Base-by-base conservation (phyloP, 2,113 vertebrate genomes). In the Hydrochoerus hydrochaeris region DNA sequence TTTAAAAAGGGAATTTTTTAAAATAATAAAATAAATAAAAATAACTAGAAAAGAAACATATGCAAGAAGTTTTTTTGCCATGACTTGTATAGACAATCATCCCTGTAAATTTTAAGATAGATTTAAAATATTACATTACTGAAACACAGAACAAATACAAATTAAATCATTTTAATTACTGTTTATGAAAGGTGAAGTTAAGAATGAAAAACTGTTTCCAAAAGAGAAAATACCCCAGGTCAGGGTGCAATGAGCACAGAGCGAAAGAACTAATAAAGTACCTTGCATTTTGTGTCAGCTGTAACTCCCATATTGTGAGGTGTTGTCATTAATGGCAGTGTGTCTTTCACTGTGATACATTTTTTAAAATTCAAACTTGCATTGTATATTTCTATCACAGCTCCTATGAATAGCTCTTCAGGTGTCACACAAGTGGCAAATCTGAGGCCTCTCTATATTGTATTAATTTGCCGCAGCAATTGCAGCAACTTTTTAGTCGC, bases 21-120 rank as follows among this genome's bases (percentile, higher is more conserved):
- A 81, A 81, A 54, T 73, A 57, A 96, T 81, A 60, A 52, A 83
- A 83, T 65, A 67, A 26, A 63, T 77, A 77, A 84, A 57, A 89
- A 78, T 80, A 57, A 3, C 46, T 57, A 87, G 41, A 77, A 46
- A 46, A 54, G 13, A 75, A 22, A 38, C 19, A 35, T 46, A 85
- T 10, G 30, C 32, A 57, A 7, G 32, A 96, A 82, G 14, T 46
- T 35, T 46, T 35, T 82, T 94, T 58, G 5, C 28, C 62, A 62
- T 91, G 38, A 35, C 44, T 83, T 69, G 26, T 77, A 24, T 57
- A 52, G 17, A 49, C 28, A 89, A 41, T 85, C 49, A 71, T 44
- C 28, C 5, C 7, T 41, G 52, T 63, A 86, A 62, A 85, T 73
- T 52, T 62, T 78, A 30, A 90, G 81, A 71, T 86, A 46, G 93